A percentile compares a stretch with the other conserved stretches of the same genome.
These are phyloP conservation scores for Littorina saxatilis DNA, from an alignment of 1,140 invertebrate species.

Conservation along the genomic window DNA sequence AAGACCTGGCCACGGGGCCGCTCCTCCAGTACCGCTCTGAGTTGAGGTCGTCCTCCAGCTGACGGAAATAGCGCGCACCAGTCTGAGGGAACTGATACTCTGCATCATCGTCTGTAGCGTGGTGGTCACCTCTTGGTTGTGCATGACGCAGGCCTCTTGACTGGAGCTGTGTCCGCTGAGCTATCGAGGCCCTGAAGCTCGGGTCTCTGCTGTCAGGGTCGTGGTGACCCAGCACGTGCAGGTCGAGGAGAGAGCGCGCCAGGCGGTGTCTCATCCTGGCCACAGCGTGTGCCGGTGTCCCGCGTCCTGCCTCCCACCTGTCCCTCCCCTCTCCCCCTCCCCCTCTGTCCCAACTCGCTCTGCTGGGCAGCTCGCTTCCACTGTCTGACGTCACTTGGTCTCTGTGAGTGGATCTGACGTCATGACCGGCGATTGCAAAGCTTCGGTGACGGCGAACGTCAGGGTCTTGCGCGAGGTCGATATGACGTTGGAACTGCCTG, in stretches of 20 bases:
- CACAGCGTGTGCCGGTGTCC: neutral
- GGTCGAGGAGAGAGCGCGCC: slow-evolving; percentile 20
- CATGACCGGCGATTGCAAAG: neutral
- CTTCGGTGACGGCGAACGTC: neutral
- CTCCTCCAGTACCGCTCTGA: no score
- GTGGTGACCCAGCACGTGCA: neutral
- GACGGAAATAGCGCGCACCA: no score
- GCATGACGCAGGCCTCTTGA: no score
- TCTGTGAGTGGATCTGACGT: neutral
- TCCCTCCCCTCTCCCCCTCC: neutral
- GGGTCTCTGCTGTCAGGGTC: no score
- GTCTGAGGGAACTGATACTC: no score
- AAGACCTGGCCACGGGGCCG: neutral
- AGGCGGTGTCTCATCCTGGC: slow-evolving; percentile 26
- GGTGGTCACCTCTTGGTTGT: no score
- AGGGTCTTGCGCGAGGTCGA: neutral
- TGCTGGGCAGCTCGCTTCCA: neutral
- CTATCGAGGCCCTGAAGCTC: no score
- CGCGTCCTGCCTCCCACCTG: neutral
- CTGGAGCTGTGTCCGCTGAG: no score
- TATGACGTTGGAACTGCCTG: neutral
- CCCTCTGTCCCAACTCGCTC: neutral
- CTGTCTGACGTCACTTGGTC: neutral
- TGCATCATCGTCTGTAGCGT: no score
- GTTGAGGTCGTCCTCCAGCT: no score